Evolutionary conservation across 2,888 invertebrate genomes (phyloP).

Genomic region (Cephus spinipes): DNA sequence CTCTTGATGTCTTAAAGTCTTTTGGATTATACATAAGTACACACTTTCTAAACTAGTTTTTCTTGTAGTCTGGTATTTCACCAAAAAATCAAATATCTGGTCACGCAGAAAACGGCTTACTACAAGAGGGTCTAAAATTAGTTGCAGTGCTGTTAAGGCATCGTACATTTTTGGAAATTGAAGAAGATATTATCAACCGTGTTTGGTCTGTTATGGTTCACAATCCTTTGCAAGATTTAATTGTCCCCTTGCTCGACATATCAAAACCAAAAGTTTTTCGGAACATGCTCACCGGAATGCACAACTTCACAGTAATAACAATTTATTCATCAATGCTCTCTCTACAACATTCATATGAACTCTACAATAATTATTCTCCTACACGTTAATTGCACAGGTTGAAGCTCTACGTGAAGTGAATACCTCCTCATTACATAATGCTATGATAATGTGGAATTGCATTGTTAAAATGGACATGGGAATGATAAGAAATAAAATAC

Average conservation of each 20-base stretch:
- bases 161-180: constrained; percentile 37
- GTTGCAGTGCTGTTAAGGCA: constrained; percentile 40
- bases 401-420: constrained; percentile 30
- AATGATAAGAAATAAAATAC: constrained; percentile 39
- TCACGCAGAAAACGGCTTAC: constrained; percentile 8
- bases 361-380: background rate
- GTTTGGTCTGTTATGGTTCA: constrained; percentile 45
- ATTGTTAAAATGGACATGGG: constrained; percentile 48
- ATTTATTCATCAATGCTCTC: background rate
- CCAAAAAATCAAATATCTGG: background rate
- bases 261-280: constrained; percentile 42
- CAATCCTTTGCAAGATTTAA: constrained; percentile 39
- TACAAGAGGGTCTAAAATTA: constrained; percentile 43
- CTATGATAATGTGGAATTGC: constrained; percentile 47
- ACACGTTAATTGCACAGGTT: constrained; percentile 31
- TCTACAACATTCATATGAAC: background rate
- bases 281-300: constrained; percentile 35
- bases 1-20: background rate
- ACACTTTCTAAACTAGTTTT: background rate
- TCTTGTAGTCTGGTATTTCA: background rate
- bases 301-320: constrained; percentile 37
- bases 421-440: constrained; percentile 34
- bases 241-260: constrained; percentile 39
- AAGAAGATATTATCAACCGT: constrained; percentile 31
- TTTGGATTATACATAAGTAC: background rate